Base-by-base conservation (phyloP, 2,888 invertebrate species). In the Ochropacha duplaris region DNA sequence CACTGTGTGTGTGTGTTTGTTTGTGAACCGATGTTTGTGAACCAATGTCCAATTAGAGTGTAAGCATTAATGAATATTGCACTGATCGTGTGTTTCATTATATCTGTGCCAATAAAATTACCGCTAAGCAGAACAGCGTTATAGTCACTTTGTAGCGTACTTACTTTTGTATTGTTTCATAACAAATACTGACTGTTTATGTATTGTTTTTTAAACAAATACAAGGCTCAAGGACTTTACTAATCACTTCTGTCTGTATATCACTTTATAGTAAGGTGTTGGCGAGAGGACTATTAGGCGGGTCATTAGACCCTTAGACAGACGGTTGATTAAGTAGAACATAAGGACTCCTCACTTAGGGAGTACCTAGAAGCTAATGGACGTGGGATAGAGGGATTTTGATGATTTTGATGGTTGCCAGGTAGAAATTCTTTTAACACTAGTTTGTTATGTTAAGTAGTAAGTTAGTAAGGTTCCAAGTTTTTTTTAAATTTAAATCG, bases 11-110 rank as follows among this genome's bases (percentile, higher is more conserved):
- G 51, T 24, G 22, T 39, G n/a, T n/a, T n/a, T n/a, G n/a, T n/a
- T 54, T 55, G 59, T 60, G 66, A 58, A 57, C 58, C 65, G 52
- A 57, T 14, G 49, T 57, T 54, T 55, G 59, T 60, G 66, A 58
- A 57, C 58, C 65, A 50, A 57, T 14, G 49, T 57, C 58, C 68
- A 71, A 68, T 68, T 70, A 66, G 57, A 57, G 62, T 54, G 64
- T 59, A 64, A 61, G 52, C 63, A 57, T 62, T 68, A 62, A 68
- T 69, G 64, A 69, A 68, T 68, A 66, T 64, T 60, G 63, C 62
- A 61, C 56, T 6, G 19, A 28, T 16, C 28, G 28, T 51, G 22
- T n/a, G 50, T 24, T 51, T 51, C n/a, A 51, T 51, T 51, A 51
- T 28, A 19, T 19, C 11, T 36, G 14, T 26, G 26, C 28, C 50